Base-by-base conservation (phyloP, 2,113 vertebrate genomes). In the Columba janthina region DNA sequence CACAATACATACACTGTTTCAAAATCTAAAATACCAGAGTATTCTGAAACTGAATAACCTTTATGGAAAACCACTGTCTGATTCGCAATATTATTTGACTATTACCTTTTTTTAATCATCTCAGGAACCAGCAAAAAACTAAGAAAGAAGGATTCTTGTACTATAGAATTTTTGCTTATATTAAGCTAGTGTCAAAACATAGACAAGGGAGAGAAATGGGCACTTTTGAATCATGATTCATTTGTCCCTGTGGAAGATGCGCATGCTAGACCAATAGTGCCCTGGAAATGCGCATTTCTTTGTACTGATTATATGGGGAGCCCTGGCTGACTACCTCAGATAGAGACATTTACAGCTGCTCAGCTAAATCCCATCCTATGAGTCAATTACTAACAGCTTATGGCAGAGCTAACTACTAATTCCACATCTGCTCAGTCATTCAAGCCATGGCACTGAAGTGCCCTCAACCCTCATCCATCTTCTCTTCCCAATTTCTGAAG, bases 381-480 rank as follows among this genome's bases (percentile, higher is more conserved):
- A 90, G 85, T 46, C 73, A 82, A 69, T 89, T 94, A 86, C 29
- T 57, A 85, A 42, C 15, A 88, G 62, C 36, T 87, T 83, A 80
- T 56, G 56, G 75, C 67, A 92, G 72, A 84, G 19, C 42, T 70
- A 88, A 34, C n/a, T 38, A 67, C n/a, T 62, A 80, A 88, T 80
- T 86, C 86, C 61, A 89, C 75, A 92, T 90, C 88, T 89, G 72
- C 84, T 87, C 86, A 40, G 48, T 56, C 48, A 62, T 82, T 75
- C 34, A 38, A 87, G 60, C n/a, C 73, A 56, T 25, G n/a, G 50
- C 72, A 83, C 15, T 73, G 71, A 85, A 85, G 58, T 10, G 26
- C 26, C 58, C 34, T 53, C 10, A 2, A 42, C 4, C 8, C 19
- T 51, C n/a, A 69, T 50, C 44, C 20, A 88, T 29, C 54, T 60